phyloP scores from a whole-genome alignment of 2,888 invertebrate species.

The Eupithecia tripunctaria region DNA sequence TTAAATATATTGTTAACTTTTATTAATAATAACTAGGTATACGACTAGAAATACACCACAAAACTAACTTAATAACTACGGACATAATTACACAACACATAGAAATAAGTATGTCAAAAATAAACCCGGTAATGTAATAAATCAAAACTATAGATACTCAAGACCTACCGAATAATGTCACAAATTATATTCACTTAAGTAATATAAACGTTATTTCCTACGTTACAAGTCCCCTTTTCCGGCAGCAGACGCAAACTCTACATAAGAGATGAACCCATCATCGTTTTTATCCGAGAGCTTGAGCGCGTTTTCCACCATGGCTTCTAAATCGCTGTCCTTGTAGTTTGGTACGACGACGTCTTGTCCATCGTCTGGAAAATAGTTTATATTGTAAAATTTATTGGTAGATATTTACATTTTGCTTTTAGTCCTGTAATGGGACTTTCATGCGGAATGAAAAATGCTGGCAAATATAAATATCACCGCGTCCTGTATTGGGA shows the following conservation, averaged over 20 bases:
- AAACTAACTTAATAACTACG: not conserved
- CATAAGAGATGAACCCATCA: slow-evolving; percentile 67
- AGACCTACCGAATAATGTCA: not conserved
- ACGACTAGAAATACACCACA: slow-evolving; percentile 7
- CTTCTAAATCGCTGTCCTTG: slow-evolving; percentile 57
- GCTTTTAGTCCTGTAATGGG: slow-evolving; percentile 5
- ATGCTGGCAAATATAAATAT: not conserved
- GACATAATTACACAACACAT: not conserved
- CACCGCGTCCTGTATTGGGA: not conserved
- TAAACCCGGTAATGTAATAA: no score
- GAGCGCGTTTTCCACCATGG: slow-evolving; percentile 63
- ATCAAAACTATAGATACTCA: not conserved
- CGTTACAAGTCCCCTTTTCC: not conserved
- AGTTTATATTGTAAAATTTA: not conserved
- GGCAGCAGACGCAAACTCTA: slow-evolving; percentile 54
- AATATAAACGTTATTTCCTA: not conserved
- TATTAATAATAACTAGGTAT: not conserved
- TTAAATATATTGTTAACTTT: not conserved
- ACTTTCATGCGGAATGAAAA: not conserved
- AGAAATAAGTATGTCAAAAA: not conserved
- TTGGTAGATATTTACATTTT: no score
- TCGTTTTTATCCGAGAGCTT: slow-evolving; percentile 61
- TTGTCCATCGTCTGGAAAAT: slow-evolving; percentile 37
- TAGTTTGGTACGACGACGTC: slow-evolving; percentile 44
- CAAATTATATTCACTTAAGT: not conserved